phyloP scores from a whole-genome alignment of 2,888 invertebrate species.

The Thecophora atra region DNA sequence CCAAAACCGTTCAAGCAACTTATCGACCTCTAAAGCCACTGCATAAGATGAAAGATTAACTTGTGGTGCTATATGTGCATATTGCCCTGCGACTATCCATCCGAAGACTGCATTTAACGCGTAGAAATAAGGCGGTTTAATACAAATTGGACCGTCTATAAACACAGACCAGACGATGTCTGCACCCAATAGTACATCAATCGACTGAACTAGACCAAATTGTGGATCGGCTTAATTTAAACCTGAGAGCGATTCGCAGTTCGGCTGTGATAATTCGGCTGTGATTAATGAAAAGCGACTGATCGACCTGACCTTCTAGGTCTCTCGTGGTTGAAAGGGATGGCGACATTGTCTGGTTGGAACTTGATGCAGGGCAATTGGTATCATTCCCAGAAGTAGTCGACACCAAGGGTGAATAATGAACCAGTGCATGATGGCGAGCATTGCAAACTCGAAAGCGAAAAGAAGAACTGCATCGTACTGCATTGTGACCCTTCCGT shows the following conservation, averaged over 20 bases:
- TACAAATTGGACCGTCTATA: neutral
- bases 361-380: neutral
- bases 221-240: neutral
- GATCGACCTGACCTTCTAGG: too few relatives aligned
- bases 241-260: too few relatives aligned
- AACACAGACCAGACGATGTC: neutral
- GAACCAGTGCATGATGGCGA: slow-evolving; percentile 21
- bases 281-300: too few relatives aligned
- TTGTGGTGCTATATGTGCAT: neutral
- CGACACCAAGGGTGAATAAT: slow-evolving; percentile 2
- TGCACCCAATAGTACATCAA: neutral
- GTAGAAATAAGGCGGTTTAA: neutral
- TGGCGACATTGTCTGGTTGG: neutral
- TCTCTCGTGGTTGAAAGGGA: neutral
- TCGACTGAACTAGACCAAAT: neutral
- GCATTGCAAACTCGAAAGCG: slow-evolving; percentile 9
- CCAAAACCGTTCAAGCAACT: slow-evolving; percentile 10
- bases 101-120: slow-evolving; percentile 18
- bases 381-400: neutral
- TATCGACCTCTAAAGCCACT: neutral
- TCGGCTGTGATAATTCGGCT: too few relatives aligned
- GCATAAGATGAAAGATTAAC: neutral
- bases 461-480: slow-evolving; percentile 9
- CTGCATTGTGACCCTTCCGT: slow-evolving; percentile 10
- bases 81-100: slow-evolving; percentile 10